Conservation (phyloP, 2,888 invertebrate species). For the Dynastes tityus region DNA sequence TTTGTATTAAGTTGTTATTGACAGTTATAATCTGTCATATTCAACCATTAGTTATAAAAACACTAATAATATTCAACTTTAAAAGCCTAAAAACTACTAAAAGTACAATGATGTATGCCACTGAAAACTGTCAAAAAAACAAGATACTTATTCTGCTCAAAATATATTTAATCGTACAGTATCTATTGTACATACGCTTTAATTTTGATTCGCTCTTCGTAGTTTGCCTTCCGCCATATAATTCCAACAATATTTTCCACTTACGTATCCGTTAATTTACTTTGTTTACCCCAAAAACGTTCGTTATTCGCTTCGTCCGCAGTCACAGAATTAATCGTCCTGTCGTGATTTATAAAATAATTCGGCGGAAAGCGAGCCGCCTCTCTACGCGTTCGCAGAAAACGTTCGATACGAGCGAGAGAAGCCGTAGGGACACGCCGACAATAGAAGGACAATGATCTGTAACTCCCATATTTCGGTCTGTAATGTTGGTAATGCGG, state of each 20-base stretch:
- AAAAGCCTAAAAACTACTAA: too few species aligned
- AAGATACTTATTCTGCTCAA: too few species aligned
- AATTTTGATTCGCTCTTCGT: too few species aligned
- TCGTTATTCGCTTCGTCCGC: not conserved
- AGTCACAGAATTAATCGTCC: constrained; percentile 33
- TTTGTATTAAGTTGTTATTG: too few species aligned
- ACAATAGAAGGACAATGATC: constrained; percentile 56
- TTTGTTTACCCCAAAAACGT: constrained; percentile 21
- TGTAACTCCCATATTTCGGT: constrained; percentile 65
- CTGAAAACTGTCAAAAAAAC: too few species aligned
- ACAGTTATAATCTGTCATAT: too few species aligned
- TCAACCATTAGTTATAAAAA: too few species aligned
- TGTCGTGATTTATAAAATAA: constrained; percentile 47
- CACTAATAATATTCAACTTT: too few species aligned
- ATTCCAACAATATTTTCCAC: constrained; percentile 26
- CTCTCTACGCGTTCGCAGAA: constrained; percentile 21
- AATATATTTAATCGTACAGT: too few species aligned
- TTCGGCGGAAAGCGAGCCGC: constrained; percentile 32
- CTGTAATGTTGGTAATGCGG: constrained; percentile 69
- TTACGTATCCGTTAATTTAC: constrained; percentile 11
- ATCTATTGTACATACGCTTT: too few species aligned
- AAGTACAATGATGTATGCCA: too few species aligned
- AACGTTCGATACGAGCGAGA: constrained; percentile 33
- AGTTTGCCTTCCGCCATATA: constrained; percentile 1
- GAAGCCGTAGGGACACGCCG: constrained; percentile 39